Percentiles rank a stretch among this genome's conserved stretches.
Conservation (phyloP, 2,797 vertebrate genomes). For the Kryptopterus vitreolus region DNA sequence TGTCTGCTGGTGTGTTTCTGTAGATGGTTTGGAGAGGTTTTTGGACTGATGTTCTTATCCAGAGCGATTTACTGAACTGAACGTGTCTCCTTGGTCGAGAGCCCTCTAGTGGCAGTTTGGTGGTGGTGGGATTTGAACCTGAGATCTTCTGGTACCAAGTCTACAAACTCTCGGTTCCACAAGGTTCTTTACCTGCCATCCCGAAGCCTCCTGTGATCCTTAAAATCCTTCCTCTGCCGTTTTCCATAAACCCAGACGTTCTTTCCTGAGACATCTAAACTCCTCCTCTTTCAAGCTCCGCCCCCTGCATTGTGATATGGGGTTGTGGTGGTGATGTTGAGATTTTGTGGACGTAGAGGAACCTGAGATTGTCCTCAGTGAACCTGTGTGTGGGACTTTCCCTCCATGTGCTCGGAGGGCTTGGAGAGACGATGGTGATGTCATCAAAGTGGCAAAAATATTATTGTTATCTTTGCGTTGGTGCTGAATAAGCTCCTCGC, state of each 20-base stretch:
- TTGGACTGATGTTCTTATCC: too few species aligned
- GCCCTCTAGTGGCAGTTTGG: too few species aligned
- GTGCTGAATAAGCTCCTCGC: constrained; percentile 54
- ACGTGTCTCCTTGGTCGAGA: too few species aligned
- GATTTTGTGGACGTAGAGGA: not conserved
- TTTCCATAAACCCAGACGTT: too few species aligned
- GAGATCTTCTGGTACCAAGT: too few species aligned
- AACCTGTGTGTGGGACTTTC: constrained; percentile 48
- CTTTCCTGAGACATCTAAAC: not conserved
- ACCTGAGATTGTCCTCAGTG: not conserved
- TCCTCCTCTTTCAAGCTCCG: not conserved
- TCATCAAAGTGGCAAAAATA: constrained; percentile 65
- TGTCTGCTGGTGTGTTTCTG: too few species aligned
- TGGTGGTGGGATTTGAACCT: too few species aligned
- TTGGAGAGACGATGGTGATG: constrained; percentile 57
- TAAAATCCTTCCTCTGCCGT: not conserved
- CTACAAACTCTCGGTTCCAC: too few species aligned
- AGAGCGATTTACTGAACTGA: too few species aligned
- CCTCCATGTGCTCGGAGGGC: constrained; percentile 16
- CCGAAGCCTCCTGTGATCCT: not conserved
- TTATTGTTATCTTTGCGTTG: constrained; percentile 71
- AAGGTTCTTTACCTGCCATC: not conserved
- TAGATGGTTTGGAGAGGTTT: too few species aligned
- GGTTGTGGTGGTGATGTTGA: not conserved
- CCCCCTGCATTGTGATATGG: not conserved